phyloP scores from a whole-genome alignment of 2,888 invertebrate genomes.

The Ectemnius cavifrons region DNA sequence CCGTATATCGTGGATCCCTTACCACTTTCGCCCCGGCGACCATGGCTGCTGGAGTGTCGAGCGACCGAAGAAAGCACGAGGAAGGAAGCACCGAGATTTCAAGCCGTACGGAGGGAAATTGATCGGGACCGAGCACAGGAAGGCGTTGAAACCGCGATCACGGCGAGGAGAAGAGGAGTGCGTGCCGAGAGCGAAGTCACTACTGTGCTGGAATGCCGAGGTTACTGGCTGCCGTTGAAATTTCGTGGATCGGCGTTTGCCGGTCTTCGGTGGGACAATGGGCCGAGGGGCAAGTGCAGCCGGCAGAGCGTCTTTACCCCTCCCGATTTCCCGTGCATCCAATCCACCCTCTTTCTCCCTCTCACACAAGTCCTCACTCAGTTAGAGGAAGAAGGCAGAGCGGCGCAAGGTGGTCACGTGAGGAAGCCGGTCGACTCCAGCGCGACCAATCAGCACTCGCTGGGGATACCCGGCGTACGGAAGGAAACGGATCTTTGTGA shows the following conservation, averaged over 20 bases:
- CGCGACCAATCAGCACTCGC: slow-evolving; percentile 58
- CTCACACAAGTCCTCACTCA: neutral
- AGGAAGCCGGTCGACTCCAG: slow-evolving; percentile 62
- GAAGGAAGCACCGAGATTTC: too few species aligned
- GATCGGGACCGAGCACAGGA: too few species aligned
- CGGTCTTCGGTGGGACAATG: slow-evolving; percentile 67
- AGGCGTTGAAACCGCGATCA: neutral
- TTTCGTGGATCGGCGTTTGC: slow-evolving; percentile 40
- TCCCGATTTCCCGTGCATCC: slow-evolving; percentile 27
- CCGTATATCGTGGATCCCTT: slow-evolving; percentile 45
- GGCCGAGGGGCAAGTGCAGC: slow-evolving; percentile 70
- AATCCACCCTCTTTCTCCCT: slow-evolving; percentile 26
- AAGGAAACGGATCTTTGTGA: slow-evolving; percentile 46
- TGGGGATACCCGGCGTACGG: slow-evolving; percentile 60
- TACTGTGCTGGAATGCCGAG: slow-evolving; percentile 7
- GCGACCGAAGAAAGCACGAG: too few species aligned
- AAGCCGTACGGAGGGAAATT: too few species aligned
- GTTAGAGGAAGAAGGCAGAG: slow-evolving; percentile 30
- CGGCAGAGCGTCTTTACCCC: slow-evolving; percentile 61
- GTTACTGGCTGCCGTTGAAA: slow-evolving; percentile 2
- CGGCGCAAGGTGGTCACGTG: slow-evolving; percentile 64
- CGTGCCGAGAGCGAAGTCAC: slow-evolving; percentile 6
- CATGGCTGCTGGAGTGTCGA: slow-evolving; percentile 60
- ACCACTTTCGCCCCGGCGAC: slow-evolving; percentile 74
- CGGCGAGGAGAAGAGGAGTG: slow-evolving; percentile 18